Evolutionary conservation across 2,113 vertebrate species (phyloP).

Genomic region (Oxyura jamaicensis): DNA sequence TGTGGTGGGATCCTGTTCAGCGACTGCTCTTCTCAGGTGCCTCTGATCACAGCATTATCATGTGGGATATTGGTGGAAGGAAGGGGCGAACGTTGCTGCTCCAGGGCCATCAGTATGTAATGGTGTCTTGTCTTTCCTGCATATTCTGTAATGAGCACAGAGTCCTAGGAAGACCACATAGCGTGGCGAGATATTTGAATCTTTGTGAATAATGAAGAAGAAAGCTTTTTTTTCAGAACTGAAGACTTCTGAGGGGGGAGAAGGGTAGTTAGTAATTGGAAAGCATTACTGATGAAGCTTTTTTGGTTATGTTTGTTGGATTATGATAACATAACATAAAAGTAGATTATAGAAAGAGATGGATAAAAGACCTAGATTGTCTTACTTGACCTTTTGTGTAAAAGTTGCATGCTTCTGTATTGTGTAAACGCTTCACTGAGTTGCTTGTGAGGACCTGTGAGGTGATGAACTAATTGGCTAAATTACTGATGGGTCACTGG

Average conservation of each 20-base stretch:
- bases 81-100: conserved; percentile 90
- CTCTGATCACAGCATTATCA: conserved; percentile 95
- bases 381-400: not conserved
- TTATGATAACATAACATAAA: not conserved
- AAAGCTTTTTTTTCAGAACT: not conserved
- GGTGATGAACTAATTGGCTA: not conserved
- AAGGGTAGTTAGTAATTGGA: not conserved
- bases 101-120: conserved; percentile 95
- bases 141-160: not conserved
- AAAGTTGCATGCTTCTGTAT: not conserved
- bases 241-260: not conserved
- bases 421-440: not conserved
- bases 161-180: not conserved
- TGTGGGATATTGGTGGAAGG: conserved; percentile 98
- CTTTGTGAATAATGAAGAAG: not conserved
- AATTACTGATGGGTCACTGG: not conserved
- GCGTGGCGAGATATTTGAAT: not conserved
- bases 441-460: not conserved
- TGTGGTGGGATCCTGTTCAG: conserved; percentile 96
- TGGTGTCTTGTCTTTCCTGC: not conserved
- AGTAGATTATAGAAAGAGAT: not conserved
- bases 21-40: conserved; percentile 95
- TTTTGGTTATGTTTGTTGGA: not conserved
- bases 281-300: not conserved
- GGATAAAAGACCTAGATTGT: not conserved